Base-by-base conservation (phyloP, 2,888 invertebrate species). In the Oligia fasciuncula region DNA sequence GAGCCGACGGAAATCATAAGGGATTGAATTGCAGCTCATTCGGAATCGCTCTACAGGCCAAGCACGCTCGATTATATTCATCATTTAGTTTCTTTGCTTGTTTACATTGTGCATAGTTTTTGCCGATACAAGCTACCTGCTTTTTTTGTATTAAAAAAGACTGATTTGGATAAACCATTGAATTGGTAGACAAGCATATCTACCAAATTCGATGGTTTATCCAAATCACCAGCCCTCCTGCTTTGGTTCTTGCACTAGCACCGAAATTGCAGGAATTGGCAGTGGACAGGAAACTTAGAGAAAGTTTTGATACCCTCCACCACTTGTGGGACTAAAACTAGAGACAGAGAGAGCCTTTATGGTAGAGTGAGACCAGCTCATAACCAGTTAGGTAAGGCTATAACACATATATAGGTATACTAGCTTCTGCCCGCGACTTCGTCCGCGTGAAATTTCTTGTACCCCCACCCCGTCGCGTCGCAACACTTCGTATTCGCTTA, bases 1-100 rank as follows among this genome's bases (percentile, higher is more conserved):
- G 90, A 90, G 86, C 88, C 87, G 85, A 79, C 84, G 92, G 93
- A 93, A 93, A 92, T 92, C 88, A 88, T 89, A 89, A 90, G 85
- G 90, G 86, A 89, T 89, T 89, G 86, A 90, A 90, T 91, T 91
- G 85, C 89, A 85, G 73, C 81, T 87, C 80, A 83, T 70, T 81
- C 60, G 46, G 76, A 69, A 76, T 77, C 46, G 74, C 71, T 80
- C 77, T 73, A 68, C 65, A 81, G 71, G 69, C 67, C 46, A 4
- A 67, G 11, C 29, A 40, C 62, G 40, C 79, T 78, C 11, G 13
- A 68, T 68, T 83, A 60, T 77, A 23, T 77, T 80, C 9, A 43
- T 84, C 14, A 57, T 83, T 84, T 73, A 66, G 65, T 84, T 85
- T 81, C 75, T 74, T 76, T 65, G 29, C 73, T 73, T 60, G 5